Evolutionary conservation across 1,140 invertebrate genomes (phyloP), one percentile per base, ranked within the genome.

Genomic region (Orussus abietinus): DNA sequence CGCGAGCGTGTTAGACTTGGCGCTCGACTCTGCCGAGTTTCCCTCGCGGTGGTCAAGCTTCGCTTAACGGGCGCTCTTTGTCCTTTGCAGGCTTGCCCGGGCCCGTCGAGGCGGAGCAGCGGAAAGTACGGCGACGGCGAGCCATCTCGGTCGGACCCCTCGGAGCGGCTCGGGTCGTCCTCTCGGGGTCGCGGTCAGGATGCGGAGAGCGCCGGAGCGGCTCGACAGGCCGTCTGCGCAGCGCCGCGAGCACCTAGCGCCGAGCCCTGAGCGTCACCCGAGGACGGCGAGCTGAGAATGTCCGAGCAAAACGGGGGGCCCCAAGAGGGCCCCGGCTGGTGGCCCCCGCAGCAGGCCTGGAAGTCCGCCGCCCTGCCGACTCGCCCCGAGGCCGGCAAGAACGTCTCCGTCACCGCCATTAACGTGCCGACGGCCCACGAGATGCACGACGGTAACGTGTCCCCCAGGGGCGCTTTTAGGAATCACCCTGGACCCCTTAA

Each of bases 331-430:
- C 60, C 65, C 22, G 63, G 59, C 45, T 71, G 68, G 68, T 71
- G 69, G 69, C 51, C 62, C 38, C 48, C 65, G 30, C 42, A 63
- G 15, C 68, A 71, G 38, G 56, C 66, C 28, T 70, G 68, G 68
- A 73, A 70, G 31, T 62, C 60, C 3, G 41, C 65, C 4, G 44
- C 51, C 46, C 32, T 12, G 35, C 53, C 14, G 47, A 15, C 14
- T 17, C 31, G 4, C 13, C 44, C 61, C 17, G 67, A 72, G 36
- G 45, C 64, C 3, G 70, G 65, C 7, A 73, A 71, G 33, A 73
- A 73, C 42, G 70, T 73, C 7, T 73, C 70, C 17, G 69, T 73
- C 26, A 73, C 70, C 3, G 69, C 70, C 4, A 73, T 73, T 38
- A 73, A 72, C 31, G 70, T 69, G 11, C 60, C 64, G 30, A 64